Base-by-base conservation (phyloP, 2,888 invertebrate species). In the Nomada ferruginata region DNA sequence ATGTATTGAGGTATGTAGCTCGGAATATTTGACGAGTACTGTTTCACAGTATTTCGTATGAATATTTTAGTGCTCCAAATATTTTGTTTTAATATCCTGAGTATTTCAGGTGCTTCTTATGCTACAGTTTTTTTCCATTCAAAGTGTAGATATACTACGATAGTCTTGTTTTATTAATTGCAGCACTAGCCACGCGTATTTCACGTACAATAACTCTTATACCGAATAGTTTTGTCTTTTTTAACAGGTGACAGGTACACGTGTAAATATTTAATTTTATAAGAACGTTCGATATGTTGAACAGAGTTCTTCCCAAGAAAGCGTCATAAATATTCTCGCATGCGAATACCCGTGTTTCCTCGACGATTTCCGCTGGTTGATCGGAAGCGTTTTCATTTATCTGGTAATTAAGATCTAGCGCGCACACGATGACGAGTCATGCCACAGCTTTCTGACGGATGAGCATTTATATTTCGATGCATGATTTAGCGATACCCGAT, bases 371-470 rank as follows among this genome's bases (percentile, higher is more conserved):
- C 52, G 55, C 60, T 76, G 79, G 61, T 76, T 81, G 82, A 76
- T 85, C 86, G 61, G 59, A 70, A 77, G 61, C 76, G 83, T 89
- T 79, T 73, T 77, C 68, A 63, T 84, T 90, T 92, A 92, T 92
- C 92, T 86, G 87, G 90, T 79, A 92, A 92, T 92, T 92, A 92
- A 88, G 91, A 92, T 92, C 92, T 90, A 79, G 59, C 70, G 55
- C 20, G 61, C 53, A 10, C 55, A 18, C 76, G 70, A 64, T 78
- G 69, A 64, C 75, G 69, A 61, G 15, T 36, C 55, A 60, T 57
- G 52, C 44, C 52, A 50, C 59, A 52, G 52, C 65, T 74, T 64
- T 66, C 81, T 72, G 76, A 66, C 63, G 60, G 82, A 79, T 82
- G 60, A 20, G 71, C 80, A 87, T 90, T 90, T 89, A 83, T 86